Percentiles rank a stretch among this genome's conserved stretches.
phyloP scores from a whole-genome alignment of 2,113 vertebrate species.

The Clarias batrachus region DNA sequence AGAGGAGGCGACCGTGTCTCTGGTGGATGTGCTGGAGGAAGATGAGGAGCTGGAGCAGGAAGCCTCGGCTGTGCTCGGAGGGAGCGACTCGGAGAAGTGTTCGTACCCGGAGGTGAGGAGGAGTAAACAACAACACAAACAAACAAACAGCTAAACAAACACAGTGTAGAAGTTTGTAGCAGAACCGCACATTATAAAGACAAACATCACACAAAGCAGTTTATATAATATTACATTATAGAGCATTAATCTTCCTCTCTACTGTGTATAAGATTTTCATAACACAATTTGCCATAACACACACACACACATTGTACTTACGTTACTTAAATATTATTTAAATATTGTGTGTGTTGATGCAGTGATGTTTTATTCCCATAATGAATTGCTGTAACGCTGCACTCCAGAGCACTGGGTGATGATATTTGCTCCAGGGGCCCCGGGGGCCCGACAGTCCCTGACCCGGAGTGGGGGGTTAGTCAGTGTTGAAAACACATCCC shows the following conservation, averaged over 20 bases:
- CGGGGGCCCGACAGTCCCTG: no score
- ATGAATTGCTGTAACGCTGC: no score
- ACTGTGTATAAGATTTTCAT: no score
- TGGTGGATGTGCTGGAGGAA: conserved; percentile 90
- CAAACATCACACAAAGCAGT: not conserved
- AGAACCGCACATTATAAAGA: not conserved
- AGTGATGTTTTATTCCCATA: no score
- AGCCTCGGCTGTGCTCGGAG: conserved; percentile 87
- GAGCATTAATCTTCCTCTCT: no score
- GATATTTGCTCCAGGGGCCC: no score
- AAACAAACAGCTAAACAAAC: not conserved
- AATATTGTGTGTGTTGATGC: no score
- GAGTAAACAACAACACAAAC: not conserved
- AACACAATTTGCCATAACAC: not conserved
- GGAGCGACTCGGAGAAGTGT: conserved; percentile 89
- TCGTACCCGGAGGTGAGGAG: conserved; percentile 82
- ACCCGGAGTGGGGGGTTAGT: no score
- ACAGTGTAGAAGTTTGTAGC: not conserved
- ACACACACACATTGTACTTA: not conserved
- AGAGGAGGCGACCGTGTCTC: conserved; percentile 80
- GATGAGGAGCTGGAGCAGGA: conserved; percentile 89
- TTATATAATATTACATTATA: no score
- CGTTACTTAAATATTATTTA: not conserved
- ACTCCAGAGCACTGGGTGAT: no score
- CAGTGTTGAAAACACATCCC: no score